Percentiles rank a stretch among this genome's conserved stretches.
phyloP scores from a whole-genome alignment of 2,113 vertebrate genomes.

The Phyllostomus discolor region DNA sequence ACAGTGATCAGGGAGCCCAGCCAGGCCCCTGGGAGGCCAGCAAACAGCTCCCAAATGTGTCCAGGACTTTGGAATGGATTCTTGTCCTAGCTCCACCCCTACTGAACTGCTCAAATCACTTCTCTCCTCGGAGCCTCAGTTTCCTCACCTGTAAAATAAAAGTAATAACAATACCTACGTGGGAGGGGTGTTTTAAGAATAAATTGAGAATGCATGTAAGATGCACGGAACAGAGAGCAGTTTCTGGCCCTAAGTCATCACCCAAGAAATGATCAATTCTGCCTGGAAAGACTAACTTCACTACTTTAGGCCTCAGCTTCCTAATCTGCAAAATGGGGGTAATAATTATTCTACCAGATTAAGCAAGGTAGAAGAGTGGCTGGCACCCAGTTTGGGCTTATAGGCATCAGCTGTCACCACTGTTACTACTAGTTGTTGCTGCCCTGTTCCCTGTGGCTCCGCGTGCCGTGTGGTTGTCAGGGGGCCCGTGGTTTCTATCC shows the following conservation, averaged over 20 bases:
- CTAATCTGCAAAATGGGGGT: neutral
- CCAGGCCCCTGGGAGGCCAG: neutral
- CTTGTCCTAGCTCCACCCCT: neutral
- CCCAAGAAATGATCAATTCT: neutral
- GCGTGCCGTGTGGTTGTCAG: fast-evolving
- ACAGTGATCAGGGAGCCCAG: neutral
- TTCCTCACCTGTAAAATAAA: too few relatives aligned
- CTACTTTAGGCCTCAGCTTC: neutral
- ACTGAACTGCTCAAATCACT: neutral
- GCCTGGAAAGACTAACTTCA: neutral
- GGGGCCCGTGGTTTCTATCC: neutral
- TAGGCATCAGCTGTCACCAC: neutral
- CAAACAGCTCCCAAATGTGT: neutral
- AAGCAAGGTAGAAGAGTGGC: neutral
- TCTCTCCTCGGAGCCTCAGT: too few relatives aligned
- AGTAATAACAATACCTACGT: too few relatives aligned
- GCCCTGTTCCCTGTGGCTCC: neutral
- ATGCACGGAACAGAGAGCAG: neutral
- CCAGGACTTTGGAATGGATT: neutral
- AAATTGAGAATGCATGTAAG: fast-evolving
- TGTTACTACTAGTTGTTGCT: too few relatives aligned
- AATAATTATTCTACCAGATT: neutral
- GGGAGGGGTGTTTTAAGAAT: neutral
- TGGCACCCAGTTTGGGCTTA: neutral
- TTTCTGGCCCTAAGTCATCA: neutral